phyloP scores from a whole-genome alignment of 2,888 invertebrate genomes.

The Hymenopus coronatus region DNA sequence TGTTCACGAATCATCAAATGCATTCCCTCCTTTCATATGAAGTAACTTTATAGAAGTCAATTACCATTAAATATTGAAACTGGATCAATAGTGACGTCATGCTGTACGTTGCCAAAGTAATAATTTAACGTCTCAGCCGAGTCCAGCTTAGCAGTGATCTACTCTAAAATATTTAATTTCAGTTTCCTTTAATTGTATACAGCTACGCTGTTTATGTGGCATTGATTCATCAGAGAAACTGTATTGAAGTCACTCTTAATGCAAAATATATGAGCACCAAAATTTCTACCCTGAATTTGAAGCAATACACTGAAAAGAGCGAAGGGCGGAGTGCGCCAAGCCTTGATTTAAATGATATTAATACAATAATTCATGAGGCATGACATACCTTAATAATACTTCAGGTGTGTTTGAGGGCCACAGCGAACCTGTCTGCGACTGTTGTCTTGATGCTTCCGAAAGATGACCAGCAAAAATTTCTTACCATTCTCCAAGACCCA shows the following conservation, averaged over 20 bases:
- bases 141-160: not conserved
- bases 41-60: not conserved
- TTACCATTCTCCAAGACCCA: not conserved
- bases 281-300: not conserved
- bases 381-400: not conserved
- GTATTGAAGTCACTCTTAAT: not conserved
- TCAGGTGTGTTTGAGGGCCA: not conserved
- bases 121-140: not conserved
- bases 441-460: not conserved
- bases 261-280: not conserved
- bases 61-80: constrained; percentile 14
- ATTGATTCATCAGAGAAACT: not conserved
- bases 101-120: not conserved
- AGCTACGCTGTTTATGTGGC: not conserved
- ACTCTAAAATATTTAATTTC: not conserved
- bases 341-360: not conserved
- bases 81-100: constrained; percentile 19
- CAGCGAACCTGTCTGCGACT: not conserved
- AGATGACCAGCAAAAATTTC: not conserved
- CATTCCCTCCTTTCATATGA: not conserved
- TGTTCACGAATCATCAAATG: not conserved
- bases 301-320: not conserved
- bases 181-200: not conserved
- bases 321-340: not conserved
- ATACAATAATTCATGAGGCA: not conserved